A percentile compares a stretch with the other conserved stretches of the same genome.
Evolutionary conservation across 1,140 invertebrate genomes (phyloP).

Genomic region (Anoplophora glabripennis): DNA sequence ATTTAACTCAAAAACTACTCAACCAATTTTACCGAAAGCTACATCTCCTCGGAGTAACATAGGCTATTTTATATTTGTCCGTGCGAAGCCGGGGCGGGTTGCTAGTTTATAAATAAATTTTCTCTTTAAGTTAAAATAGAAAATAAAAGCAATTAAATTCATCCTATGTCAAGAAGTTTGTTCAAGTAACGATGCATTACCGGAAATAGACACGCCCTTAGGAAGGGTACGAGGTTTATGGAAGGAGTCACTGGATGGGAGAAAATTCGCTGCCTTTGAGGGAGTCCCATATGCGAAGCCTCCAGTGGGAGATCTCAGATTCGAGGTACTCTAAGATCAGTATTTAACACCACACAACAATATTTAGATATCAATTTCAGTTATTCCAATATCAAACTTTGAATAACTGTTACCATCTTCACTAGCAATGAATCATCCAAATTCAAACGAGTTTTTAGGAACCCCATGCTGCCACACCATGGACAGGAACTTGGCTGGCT

Average conservation of each 20-base stretch:
- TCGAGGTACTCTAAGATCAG: slow-evolving; percentile 23
- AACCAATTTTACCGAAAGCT: no score
- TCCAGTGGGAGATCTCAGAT: slow-evolving; percentile 23
- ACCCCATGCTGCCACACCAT: slow-evolving; percentile 32
- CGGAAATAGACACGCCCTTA: slow-evolving; percentile 10
- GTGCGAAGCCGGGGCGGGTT: no score
- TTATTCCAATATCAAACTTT: no score
- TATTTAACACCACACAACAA: neutral
- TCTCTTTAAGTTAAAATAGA: no score
- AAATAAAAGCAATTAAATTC: neutral
- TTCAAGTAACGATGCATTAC: slow-evolving; percentile 10
- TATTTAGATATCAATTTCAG: no score
- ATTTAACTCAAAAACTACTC: no score
- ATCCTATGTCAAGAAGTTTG: neutral
- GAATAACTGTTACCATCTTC: no score
- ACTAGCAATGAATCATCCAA: no score
- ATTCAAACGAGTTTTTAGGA: slow-evolving; percentile 23
- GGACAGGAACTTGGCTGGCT: slow-evolving; percentile 37
- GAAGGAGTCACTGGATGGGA: slow-evolving; percentile 20
- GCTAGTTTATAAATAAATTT: no score
- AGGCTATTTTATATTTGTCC: no score
- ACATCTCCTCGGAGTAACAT: no score
- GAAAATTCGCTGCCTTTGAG: slow-evolving; percentile 27
- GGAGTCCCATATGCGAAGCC: slow-evolving; percentile 38
- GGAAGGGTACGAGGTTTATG: slow-evolving; percentile 27